phyloP scores from a whole-genome alignment of 2,888 invertebrate genomes.

The Toxonevra muliebris region DNA sequence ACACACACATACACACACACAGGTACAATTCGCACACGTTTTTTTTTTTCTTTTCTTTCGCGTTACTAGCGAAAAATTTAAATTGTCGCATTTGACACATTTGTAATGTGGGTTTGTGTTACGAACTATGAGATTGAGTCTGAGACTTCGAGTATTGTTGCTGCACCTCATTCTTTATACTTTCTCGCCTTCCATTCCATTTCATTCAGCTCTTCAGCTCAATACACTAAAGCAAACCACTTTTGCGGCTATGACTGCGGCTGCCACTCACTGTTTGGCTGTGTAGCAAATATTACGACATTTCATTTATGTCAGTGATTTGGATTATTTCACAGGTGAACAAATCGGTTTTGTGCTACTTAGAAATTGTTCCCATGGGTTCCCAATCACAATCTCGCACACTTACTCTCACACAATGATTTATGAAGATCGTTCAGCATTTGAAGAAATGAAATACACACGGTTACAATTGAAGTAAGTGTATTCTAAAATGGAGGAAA shows the following conservation, averaged over 20 bases:
- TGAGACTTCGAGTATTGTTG: no score
- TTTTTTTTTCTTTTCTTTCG: neutral
- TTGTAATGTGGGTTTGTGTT: conserved; percentile 3
- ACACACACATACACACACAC: neutral
- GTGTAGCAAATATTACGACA: conserved; percentile 13
- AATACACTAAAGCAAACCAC: neutral
- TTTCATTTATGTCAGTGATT: conserved; percentile 37
- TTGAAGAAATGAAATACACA: conserved; percentile 40
- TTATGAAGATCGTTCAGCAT: conserved; percentile 2
- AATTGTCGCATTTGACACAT: conserved; percentile 7
- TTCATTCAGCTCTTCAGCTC: no score
- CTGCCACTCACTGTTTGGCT: neutral
- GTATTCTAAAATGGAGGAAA: neutral
- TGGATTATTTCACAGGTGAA: conserved; percentile 41
- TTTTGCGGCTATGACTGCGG: neutral
- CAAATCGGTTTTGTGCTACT: conserved; percentile 41
- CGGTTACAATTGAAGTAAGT: neutral
- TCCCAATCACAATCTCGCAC: conserved; percentile 43
- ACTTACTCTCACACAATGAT: conserved; percentile 40
- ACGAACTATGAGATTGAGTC: no score
- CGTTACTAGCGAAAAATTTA: neutral
- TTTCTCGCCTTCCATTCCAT: no score
- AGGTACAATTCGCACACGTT: neutral
- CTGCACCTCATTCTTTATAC: no score
- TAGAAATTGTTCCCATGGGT: conserved; percentile 35